Evolutionary conservation across 92 coral and sea anemone species (phyloP).

Genomic region (Phenganax stokvisi): DNA sequence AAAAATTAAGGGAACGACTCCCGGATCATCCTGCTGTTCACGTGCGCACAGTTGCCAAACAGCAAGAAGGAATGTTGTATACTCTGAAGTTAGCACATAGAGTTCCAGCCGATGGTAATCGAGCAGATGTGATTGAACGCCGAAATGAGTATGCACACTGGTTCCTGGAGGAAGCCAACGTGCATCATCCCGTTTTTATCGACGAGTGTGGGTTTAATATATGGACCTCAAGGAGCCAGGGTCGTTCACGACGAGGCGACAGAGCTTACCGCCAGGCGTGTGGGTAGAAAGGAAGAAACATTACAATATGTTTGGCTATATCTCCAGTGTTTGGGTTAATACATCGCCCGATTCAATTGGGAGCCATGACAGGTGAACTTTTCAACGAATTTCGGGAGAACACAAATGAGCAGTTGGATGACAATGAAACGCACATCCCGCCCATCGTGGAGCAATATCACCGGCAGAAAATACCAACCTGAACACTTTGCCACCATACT

Average conservation of each 20-base stretch:
- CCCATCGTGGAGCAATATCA: not conserved
- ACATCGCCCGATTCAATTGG: not conserved
- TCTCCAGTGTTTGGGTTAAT: conserved; percentile 41
- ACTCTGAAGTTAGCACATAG: conserved; percentile 18
- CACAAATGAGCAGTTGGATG: not conserved
- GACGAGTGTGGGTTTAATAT: conserved; percentile 42
- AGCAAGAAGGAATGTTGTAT: conserved; percentile 43
- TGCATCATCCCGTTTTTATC: conserved; percentile 20
- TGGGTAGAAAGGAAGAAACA: not conserved
- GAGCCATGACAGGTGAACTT: not conserved
- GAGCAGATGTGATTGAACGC: conserved; percentile 22
- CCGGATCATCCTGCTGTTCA: conserved; percentile 18
- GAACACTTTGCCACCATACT: conserved; percentile 47
- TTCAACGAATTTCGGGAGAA: conserved; percentile 1
- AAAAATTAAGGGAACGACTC: conserved; percentile 18
- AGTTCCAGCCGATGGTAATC: conserved; percentile 21
- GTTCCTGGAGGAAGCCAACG: conserved; percentile 22
- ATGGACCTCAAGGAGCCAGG: conserved; percentile 45
- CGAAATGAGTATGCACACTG: conserved; percentile 21
- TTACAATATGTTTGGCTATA: conserved; percentile 28
- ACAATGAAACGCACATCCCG: not conserved
- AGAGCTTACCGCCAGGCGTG: conserved; percentile 38
- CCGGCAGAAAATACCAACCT: conserved; percentile 25
- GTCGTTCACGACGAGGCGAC: conserved; percentile 40
- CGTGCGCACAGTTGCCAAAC: conserved; percentile 41